Evolutionary conservation across 1,140 invertebrate species (phyloP).

Genomic region (Drosophila arizonae): DNA sequence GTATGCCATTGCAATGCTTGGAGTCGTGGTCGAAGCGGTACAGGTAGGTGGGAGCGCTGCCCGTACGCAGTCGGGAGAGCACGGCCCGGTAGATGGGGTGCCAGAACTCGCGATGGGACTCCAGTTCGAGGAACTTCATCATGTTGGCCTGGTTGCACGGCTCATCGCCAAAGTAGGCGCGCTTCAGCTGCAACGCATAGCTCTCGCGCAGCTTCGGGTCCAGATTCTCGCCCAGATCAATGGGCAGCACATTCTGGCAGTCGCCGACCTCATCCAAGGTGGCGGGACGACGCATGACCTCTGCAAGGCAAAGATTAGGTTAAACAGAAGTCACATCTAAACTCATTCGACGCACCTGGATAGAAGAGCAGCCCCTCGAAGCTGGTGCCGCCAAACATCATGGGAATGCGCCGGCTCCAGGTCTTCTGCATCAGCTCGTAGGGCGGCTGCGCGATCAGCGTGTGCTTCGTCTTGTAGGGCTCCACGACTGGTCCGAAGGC

Average conservation of each 20-base stretch:
- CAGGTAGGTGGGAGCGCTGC: slow-evolving; percentile 81
- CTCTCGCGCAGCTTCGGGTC: slow-evolving; percentile 57
- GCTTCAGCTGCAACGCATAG: slow-evolving; percentile 61
- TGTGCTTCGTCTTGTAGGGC: slow-evolving; percentile 68
- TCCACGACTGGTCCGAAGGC: slow-evolving; percentile 74
- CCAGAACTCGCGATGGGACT: slow-evolving; percentile 83
- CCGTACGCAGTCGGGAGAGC: slow-evolving; percentile 58
- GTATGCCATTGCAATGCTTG: slow-evolving; percentile 65
- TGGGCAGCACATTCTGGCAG: slow-evolving; percentile 66
- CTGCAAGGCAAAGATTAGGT: slow-evolving; percentile 24
- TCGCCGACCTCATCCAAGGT: slow-evolving; percentile 70
- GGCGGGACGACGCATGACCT: slow-evolving; percentile 67
- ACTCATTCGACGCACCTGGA: slow-evolving; percentile 53
- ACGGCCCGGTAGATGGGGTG: slow-evolving; percentile 82
- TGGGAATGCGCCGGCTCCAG: slow-evolving; percentile 82
- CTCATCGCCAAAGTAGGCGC: slow-evolving; percentile 66
- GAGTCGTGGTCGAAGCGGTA: slow-evolving; percentile 83
- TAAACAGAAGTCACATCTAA: not conserved
- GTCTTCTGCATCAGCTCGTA: slow-evolving; percentile 53
- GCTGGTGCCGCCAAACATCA: slow-evolving; percentile 83
- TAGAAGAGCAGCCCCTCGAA: slow-evolving; percentile 79
- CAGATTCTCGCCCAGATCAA: slow-evolving; percentile 52
- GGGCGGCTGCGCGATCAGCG: slow-evolving; percentile 52
- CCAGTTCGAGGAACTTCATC: slow-evolving; percentile 73
- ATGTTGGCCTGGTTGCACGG: slow-evolving; percentile 62